Conservation (phyloP, 2,888 invertebrate species). For the Dicranocentrus wangi region DNA sequence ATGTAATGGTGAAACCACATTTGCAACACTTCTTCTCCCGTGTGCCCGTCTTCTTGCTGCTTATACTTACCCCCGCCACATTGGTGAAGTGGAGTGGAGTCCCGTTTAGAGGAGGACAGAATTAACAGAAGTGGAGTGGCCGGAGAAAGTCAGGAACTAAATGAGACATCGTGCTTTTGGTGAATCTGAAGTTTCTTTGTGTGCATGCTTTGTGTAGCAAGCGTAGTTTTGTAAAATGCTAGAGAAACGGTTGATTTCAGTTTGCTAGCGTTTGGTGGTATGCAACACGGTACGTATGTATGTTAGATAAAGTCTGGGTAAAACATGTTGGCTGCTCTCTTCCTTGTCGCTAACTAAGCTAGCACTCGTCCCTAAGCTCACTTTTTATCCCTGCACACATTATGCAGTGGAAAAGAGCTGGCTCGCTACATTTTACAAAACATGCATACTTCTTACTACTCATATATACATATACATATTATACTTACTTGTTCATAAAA, state of each 20-base stretch:
- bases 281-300: conserved; percentile 5
- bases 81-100: too few relatives aligned
- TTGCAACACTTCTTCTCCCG: not conserved
- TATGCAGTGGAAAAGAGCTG: not conserved
- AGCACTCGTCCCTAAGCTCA: conserved; percentile 25
- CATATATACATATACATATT: not conserved
- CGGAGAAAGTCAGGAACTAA: conserved; percentile 13
- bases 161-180: not conserved
- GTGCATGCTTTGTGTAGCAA: conserved; percentile 6
- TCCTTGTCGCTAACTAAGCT: conserved; percentile 52
- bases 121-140: not conserved
- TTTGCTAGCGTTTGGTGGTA: not conserved
- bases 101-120: too few relatives aligned
- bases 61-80: too few relatives aligned
- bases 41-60: too few relatives aligned
- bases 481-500: not conserved
- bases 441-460: not conserved
- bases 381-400: conserved; percentile 26
- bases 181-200: not conserved
- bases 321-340: conserved; percentile 49
- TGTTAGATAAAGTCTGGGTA: too few relatives aligned
- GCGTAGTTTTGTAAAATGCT: too few relatives aligned
- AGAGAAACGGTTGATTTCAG: not conserved
- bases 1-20: not conserved
- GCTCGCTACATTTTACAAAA: too few relatives aligned